These are phyloP conservation scores for Pinctada fucata DNA, from an alignment of 2,888 invertebrate genomes.

Conservation along the genomic window DNA sequence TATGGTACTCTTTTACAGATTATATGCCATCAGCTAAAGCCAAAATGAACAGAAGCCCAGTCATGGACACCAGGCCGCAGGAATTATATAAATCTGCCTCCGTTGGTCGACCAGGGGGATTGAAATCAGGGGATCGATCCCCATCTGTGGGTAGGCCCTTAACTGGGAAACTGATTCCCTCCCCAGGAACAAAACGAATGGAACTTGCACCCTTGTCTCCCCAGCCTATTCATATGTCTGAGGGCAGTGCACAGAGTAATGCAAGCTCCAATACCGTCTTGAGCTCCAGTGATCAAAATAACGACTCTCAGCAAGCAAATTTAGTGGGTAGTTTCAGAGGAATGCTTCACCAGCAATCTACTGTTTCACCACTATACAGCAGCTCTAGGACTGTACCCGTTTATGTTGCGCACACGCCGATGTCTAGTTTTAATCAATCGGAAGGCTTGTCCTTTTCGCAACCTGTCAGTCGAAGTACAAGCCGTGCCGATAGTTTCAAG, in stretches of 20 bases:
- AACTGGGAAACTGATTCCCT: background rate
- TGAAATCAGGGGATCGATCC: constrained; percentile 33
- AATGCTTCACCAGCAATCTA: constrained; percentile 47
- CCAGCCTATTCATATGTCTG: constrained; percentile 5
- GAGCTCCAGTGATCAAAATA: constrained; percentile 16
- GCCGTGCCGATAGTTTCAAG: constrained; percentile 66
- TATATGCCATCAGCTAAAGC: constrained; percentile 55
- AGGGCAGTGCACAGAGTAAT: constrained; percentile 14
- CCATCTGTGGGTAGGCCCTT: constrained; percentile 24
- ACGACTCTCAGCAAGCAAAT: constrained; percentile 57
- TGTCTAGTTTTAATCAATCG: constrained; percentile 30
- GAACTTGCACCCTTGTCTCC: background rate
- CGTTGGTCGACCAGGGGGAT: constrained; percentile 39
- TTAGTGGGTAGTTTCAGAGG: constrained; percentile 60
- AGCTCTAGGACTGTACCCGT: constrained; percentile 36
- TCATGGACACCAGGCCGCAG: constrained; percentile 46
- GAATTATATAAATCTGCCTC: constrained; percentile 52
- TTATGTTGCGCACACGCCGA: constrained; percentile 37
- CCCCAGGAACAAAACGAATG: constrained; percentile 13
- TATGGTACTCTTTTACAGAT: constrained; percentile 38
- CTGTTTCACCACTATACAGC: constrained; percentile 23
- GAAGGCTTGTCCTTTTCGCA: constrained; percentile 40
- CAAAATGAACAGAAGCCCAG: constrained; percentile 61
- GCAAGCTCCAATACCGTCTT: constrained; percentile 18
- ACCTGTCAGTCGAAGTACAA: constrained; percentile 59